phyloP scores from a whole-genome alignment of 2,797 vertebrate genomes.

The Pogoniulus pusillus region DNA sequence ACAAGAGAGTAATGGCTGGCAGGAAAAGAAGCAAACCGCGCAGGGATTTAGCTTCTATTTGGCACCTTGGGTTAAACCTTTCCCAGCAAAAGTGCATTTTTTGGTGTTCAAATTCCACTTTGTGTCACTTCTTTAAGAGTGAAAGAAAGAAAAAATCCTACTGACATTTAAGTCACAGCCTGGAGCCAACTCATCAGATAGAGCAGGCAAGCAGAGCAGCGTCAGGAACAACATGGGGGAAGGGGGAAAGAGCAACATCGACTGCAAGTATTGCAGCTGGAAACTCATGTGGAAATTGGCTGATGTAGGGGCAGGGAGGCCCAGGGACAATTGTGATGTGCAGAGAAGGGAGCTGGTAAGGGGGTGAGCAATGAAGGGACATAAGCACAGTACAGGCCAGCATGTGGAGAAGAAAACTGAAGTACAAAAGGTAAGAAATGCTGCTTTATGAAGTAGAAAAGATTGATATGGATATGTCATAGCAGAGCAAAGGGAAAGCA shows the following conservation, averaged over 20 bases:
- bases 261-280: not conserved
- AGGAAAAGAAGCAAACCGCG: not conserved
- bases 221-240: not conserved
- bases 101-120: conserved; percentile 41
- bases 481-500: not conserved
- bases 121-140: conserved; percentile 29
- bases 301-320: fast-evolving
- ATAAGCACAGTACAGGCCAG: not conserved
- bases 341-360: not conserved
- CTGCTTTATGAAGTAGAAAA: not conserved
- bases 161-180: conserved; percentile 41
- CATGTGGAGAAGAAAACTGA: not conserved
- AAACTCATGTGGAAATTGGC: not conserved
- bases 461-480: fast-evolving
- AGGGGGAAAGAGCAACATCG: not conserved
- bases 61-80: not conserved
- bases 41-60: not conserved
- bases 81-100: not conserved
- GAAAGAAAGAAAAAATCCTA: conserved; percentile 19
- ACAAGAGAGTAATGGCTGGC: not conserved
- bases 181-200: conserved; percentile 49
- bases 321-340: not conserved
- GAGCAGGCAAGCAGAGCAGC: not conserved
- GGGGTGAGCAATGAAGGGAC: fast-evolving
- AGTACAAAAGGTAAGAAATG: not conserved